Conservation (phyloP, 2,888 invertebrate genomes). For the Noctuana brunneofusca region DNA sequence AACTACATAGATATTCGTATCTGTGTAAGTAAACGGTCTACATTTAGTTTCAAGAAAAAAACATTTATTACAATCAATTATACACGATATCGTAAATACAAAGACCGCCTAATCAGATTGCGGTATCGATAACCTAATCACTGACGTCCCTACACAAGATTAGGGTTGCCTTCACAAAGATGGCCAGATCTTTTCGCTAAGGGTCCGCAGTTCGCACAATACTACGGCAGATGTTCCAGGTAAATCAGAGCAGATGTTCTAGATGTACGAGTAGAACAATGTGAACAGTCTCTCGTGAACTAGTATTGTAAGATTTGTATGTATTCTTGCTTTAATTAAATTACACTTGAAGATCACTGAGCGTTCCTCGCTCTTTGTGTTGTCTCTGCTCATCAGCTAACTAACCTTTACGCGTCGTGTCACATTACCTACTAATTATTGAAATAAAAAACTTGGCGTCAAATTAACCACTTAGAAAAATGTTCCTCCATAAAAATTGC, state of each 20-base stretch:
- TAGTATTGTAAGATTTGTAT: slow-evolving; percentile 33
- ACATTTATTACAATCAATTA: too few species aligned
- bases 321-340: slow-evolving; percentile 69
- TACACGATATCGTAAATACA: too few species aligned
- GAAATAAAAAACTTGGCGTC: slow-evolving; percentile 3
- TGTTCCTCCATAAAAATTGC: slow-evolving; percentile 2
- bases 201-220: slow-evolving; percentile 51
- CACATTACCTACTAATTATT: too few species aligned
- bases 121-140: slow-evolving; percentile 1
- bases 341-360: slow-evolving; percentile 46
- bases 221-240: slow-evolving; percentile 73
- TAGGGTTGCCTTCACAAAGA: neutral
- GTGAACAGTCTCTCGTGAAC: slow-evolving; percentile 50
- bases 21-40: too few species aligned
- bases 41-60: too few species aligned
- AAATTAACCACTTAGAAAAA: slow-evolving; percentile 17
- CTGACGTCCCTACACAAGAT: neutral
- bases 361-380: neutral
- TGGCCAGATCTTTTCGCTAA: slow-evolving; percentile 54
- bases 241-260: slow-evolving; percentile 69
- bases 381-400: too few species aligned
- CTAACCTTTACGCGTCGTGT: too few species aligned
- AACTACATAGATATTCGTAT: too few species aligned
- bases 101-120: neutral
- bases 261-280: slow-evolving; percentile 44